Base-by-base conservation (phyloP, 2,888 invertebrate genomes). In the Ceraclea dissimilis region DNA sequence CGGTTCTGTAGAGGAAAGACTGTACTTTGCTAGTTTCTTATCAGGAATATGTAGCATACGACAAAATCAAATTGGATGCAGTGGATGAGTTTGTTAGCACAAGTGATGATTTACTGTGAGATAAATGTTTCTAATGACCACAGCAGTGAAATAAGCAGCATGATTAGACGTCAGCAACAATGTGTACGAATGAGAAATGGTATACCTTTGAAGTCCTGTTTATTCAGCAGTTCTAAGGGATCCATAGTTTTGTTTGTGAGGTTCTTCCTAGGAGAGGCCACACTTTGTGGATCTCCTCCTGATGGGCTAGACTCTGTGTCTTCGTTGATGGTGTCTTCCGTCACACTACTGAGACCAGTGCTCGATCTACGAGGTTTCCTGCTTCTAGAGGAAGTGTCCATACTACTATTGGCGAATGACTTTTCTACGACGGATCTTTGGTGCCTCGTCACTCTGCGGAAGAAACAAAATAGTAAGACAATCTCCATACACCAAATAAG, bases 181-280 rank as follows among this genome's bases (percentile, higher is more conserved):
- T n/a, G n/a, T n/a, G n/a, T n/a, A n/a, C n/a, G n/a, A n/a, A n/a
- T n/a, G n/a, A n/a, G n/a, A n/a, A n/a, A n/a, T n/a, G n/a, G 18
- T 6, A 51, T 17, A 79, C 79, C 79, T 66, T 78, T 71, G 66
- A 76, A 79, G 21, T 74, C 71, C 2, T 68, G 65, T 59, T 75
- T 79, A 60, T 76, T 75, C 18, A 79, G 64, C 19, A 79, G 63
- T 34, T 68, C 68, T 62, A 79, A 74, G 16, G 78, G 71, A 62
- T 79, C 78, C 0, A 78, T 71, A 1, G 71, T 66, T 18, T 73
- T 72, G 0, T 73, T 68, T 22, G 72, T 72, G 54, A 71, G 49
- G 43, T 56, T 56, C 13, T 39, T 49, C 11, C 52, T 44, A 22
- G 20, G 44, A 31, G 26, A 39, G n/a, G 11, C 6, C 8, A 18